These are phyloP conservation scores for Numenius phaeopus DNA, from an alignment of 2,797 vertebrate genomes.

Conservation along the genomic window DNA sequence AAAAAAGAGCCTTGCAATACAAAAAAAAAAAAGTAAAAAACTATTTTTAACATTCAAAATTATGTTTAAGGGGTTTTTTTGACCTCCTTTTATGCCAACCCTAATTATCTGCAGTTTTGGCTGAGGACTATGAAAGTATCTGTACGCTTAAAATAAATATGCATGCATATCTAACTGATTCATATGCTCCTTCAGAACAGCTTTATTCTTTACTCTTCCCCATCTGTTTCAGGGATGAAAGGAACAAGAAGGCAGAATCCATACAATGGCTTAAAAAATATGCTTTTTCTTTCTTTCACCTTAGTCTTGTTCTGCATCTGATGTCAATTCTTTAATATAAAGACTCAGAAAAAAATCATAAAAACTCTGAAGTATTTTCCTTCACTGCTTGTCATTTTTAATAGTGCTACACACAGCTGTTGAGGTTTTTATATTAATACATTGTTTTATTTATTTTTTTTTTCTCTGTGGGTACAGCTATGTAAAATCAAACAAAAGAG, in stretches of 20 bases:
- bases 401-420: neutral
- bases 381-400: neutral
- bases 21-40: neutral
- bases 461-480: neutral
- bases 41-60: neutral
- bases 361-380: neutral
- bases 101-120: neutral
- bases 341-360: neutral
- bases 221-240: constrained; percentile 32
- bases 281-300: neutral
- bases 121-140: neutral
- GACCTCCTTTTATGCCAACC: neutral
- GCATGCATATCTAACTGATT: neutral
- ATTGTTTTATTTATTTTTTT: neutral
- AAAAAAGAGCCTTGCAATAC: neutral
- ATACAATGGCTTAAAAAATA: neutral
- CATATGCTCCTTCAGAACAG: neutral
- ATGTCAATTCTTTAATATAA: neutral
- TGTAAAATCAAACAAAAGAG: constrained; percentile 20
- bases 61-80: neutral
- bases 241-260: neutral
- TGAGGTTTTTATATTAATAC: constrained; percentile 39
- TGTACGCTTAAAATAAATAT: constrained; percentile 36
- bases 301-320: neutral
- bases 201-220: constrained; percentile 34